phyloP scores from a whole-genome alignment of 2,113 vertebrate species.

The Pomatostomus ruficeps region DNA sequence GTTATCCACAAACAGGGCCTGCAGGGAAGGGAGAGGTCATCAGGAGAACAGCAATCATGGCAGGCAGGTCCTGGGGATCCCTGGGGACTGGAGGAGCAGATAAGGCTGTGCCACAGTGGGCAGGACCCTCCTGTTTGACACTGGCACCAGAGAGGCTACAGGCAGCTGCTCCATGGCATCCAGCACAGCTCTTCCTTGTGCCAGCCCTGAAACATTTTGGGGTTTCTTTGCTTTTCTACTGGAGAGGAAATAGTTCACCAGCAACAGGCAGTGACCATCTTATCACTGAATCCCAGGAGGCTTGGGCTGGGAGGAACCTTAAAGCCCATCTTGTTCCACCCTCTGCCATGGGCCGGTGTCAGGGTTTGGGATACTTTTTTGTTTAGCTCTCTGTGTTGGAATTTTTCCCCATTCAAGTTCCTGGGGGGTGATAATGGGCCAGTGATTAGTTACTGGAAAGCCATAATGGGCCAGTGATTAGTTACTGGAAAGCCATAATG shows the following conservation, averaged over 20 bases:
- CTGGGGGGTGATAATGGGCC: too few species aligned
- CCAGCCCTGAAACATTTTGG: neutral
- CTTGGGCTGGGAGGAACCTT: neutral
- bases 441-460: too few species aligned
- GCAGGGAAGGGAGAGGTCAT: neutral
- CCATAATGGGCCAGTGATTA: too few species aligned
- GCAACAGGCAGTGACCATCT: neutral
- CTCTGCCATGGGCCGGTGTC: neutral
- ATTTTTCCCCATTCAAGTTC: too few species aligned
- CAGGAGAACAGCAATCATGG: neutral
- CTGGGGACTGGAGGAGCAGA: neutral
- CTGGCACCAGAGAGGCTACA: neutral
- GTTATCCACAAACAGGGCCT: constrained; percentile 92
- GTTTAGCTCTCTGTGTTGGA: too few species aligned
- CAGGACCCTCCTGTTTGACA: neutral
- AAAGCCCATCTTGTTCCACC: neutral
- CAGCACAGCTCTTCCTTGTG: neutral
- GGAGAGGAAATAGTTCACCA: neutral
- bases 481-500: too few species aligned
- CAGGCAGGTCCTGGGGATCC: neutral
- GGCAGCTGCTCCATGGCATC: neutral
- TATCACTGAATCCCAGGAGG: neutral
- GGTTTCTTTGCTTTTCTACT: neutral
- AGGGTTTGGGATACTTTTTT: too few species aligned
- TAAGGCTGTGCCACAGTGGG: fast-evolving